Base-by-base conservation (phyloP, 2,888 invertebrate genomes). In the Xestia c-nigrum region DNA sequence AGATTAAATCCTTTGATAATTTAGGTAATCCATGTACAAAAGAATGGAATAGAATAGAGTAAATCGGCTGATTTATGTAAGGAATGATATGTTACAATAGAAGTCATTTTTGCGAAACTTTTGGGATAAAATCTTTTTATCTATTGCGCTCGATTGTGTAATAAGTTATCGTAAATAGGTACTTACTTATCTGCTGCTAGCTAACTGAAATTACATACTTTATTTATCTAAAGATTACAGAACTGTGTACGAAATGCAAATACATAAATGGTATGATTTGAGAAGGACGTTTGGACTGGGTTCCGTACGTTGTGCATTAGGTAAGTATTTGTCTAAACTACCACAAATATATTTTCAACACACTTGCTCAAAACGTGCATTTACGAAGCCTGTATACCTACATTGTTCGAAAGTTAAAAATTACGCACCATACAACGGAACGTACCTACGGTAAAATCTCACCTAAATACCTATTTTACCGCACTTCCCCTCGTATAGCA, bases 121-220 rank as follows among this genome's bases (percentile, higher is more conserved):
- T 31, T 40, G 12, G 19, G 21, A 24, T n/a, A 64, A 47, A n/a
- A 70, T 10, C 4, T 2, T 31, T 46, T 57, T 59, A 70, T 24
- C 46, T 47, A 47, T 74, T 74, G 61, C 74, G 12, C n/a, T 52
- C n/a, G n/a, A 63, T 72, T 74, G 61, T 52, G 72, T 61, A 74
- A 74, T 31, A 31, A 43, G 21, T 38, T 50, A 31, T 72, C 24
- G 1, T 31, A 47, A 47, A 21, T 12, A 46, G 21, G 16, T 61
- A 24, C 57, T 72, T n/a, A n/a, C n/a, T 70, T 70, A 73, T 73
- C 73, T 47, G 9, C n/a, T 55, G n/a, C n/a, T n/a, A 65, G n/a
- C 24, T 65, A 40, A 65, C 46, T n/a, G 31, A 38, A 47, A 70
- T 57, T 47, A 70, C 14, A 19, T 24, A 21, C 57, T 46, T 69